Evolutionary conservation across 2,888 invertebrate genomes (phyloP), one percentile per base, ranked within the genome.

Genomic region (Copidosoma aretas): DNA sequence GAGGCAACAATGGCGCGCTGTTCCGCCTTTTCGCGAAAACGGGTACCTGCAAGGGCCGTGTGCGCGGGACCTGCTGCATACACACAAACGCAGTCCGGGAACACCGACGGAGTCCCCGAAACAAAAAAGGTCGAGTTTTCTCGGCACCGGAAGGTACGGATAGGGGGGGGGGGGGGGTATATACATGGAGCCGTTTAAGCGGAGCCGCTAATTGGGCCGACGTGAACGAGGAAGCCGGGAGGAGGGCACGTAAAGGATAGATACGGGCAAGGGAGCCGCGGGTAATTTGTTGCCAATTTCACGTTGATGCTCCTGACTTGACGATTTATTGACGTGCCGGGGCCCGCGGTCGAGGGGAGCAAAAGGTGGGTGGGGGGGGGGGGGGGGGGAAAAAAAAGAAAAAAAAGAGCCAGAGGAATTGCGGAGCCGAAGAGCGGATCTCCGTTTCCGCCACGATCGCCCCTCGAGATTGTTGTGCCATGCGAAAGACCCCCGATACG

Each of bases 281-380:
- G 75, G 78, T 79, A 81, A 81, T 80, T 81, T 80, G 79, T 80
- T 80, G 77, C 77, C 79, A 80, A 80, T 80, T 79, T 80, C 77
- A 74, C 78, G 78, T 76, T 76, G 78, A 78, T 77, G 76, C 74
- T 68, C 56, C 59, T 14, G 68, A 68, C 65, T 67, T 70, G 70
- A 74, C 71, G 74, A 75, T 76, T 73, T 76, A 75, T 75, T 70
- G 73, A 73, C 32, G 58, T 41, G 32, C 32, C 63, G 49, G 49
- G 52, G 41, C 46, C 17, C 21, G 32, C 41, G 25, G 46, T 25
- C 22, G 5, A n/a, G n/a, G n/a, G n/a, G 12, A 22, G 53, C 32
- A 58, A 52, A 57, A 60, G 17, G 15, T 32, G 1, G 21, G 46
- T 12, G 43, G 46, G 61, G 58, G 32, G 56, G 46, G 52, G 41